These are phyloP conservation scores for Rosalia funebris DNA, from an alignment of 2,888 invertebrate species.

Conservation along the genomic window DNA sequence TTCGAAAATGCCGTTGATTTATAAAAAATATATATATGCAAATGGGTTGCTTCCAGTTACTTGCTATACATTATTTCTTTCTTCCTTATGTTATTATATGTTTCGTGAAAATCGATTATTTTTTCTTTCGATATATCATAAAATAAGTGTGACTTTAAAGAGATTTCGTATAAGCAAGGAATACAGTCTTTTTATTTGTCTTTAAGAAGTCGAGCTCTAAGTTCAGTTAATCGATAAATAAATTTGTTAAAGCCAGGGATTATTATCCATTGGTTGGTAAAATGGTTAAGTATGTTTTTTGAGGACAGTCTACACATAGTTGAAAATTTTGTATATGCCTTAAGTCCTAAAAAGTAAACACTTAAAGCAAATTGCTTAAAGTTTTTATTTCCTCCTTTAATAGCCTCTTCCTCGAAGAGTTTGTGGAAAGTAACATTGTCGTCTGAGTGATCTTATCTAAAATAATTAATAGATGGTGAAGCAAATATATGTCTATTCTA, in stretches of 20 bases:
- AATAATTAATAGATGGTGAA: too few species aligned
- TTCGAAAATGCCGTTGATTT: constrained; percentile 20
- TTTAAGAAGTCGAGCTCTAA: background rate
- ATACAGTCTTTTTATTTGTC: constrained; percentile 24
- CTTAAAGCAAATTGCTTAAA: background rate
- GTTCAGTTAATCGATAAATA: constrained; percentile 16
- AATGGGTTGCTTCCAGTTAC: constrained; percentile 19
- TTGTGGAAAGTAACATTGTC: too few species aligned
- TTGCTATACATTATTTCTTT: constrained; percentile 4
- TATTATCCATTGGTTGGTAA: constrained; percentile 7
- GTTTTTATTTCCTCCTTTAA: background rate
- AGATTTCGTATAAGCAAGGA: constrained; percentile 25
- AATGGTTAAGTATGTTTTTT: background rate
- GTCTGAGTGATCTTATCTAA: too few species aligned
- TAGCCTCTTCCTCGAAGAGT: background rate
- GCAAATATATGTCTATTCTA: too few species aligned
- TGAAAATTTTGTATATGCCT: background rate
- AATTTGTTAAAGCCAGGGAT: constrained; percentile 21
- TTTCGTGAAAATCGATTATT: constrained; percentile 19
- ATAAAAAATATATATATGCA: constrained; percentile 30
- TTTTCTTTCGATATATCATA: constrained; percentile 25
- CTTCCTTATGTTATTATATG: background rate
- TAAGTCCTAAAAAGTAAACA: background rate
- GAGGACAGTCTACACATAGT: background rate
- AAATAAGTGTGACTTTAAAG: constrained; percentile 25